These are phyloP conservation scores for Baryphthengus martii DNA, from an alignment of 2,113 vertebrate species.

Conservation along the genomic window DNA sequence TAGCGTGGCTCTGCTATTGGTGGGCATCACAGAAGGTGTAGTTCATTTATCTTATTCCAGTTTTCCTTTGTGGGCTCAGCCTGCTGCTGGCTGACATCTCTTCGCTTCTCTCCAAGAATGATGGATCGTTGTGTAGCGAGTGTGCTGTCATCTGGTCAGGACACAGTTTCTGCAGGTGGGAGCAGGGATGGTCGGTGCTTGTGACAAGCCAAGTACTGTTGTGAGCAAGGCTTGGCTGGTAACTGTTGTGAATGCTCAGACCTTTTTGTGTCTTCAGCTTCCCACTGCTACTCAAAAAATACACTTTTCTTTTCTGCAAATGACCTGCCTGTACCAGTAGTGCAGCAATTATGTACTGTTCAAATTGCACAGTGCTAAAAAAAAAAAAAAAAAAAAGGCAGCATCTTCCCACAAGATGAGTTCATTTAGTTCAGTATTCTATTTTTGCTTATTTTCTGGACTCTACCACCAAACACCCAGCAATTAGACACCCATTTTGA, in stretches of 20 bases:
- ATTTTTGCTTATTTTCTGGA: conserved; percentile 49
- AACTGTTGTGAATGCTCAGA: neutral
- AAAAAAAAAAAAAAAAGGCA: neutral
- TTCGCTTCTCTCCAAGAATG: neutral
- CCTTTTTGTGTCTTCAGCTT: conserved; percentile 1
- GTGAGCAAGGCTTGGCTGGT: neutral
- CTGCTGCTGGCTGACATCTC: conserved; percentile 5
- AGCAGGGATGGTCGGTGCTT: neutral
- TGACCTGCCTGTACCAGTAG: neutral
- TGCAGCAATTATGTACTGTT: conserved; percentile 7
- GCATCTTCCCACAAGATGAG: conserved; percentile 11
- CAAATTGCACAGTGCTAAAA: neutral
- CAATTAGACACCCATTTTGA: neutral
- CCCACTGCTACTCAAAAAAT: neutral
- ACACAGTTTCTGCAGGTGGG: conserved; percentile 4
- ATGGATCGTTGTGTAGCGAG: neutral
- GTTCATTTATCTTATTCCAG: neutral
- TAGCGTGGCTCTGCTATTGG: neutral
- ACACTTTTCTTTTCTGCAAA: neutral
- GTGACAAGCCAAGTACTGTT: neutral
- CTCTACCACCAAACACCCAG: neutral
- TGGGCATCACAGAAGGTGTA: neutral
- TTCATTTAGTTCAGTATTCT: conserved; percentile 33
- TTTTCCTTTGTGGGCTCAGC: conserved; percentile 1
- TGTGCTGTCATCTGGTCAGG: neutral